Evolutionary conservation across 1,140 invertebrate species (phyloP).

Genomic region (Drosophila pandora): DNA sequence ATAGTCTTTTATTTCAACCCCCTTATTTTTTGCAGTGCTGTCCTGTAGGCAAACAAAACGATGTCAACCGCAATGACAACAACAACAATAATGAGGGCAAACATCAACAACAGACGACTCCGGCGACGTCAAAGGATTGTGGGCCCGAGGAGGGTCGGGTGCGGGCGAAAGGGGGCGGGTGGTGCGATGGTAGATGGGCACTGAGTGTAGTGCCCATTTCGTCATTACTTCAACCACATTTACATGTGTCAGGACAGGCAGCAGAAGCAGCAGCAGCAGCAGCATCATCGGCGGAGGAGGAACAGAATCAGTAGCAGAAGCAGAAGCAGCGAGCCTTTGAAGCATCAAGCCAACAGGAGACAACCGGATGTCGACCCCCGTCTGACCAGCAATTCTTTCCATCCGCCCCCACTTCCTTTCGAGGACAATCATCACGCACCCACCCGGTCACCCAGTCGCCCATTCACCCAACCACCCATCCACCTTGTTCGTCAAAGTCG

Average conservation of each 20-base stretch:
- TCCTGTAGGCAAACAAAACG: constrained; percentile 77
- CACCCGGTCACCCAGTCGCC: not conserved
- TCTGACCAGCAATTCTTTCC: constrained; percentile 54
- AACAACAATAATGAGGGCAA: constrained; percentile 81
- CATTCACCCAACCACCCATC: not conserved
- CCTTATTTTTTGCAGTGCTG: constrained; percentile 27
- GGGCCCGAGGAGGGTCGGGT: constrained; percentile 28
- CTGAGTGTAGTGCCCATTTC: constrained; percentile 78
- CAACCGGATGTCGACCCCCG: constrained; percentile 60
- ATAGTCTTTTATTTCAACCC: not conserved
- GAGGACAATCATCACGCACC: constrained; percentile 1
- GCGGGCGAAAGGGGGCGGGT: constrained; percentile 14
- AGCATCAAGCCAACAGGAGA: constrained; percentile 48
- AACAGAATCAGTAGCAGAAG: constrained; percentile 16
- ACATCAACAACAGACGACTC: constrained; percentile 77
- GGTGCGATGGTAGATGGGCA: constrained; percentile 32
- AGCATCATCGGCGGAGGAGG: not conserved
- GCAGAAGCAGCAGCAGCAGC: constrained; percentile 17
- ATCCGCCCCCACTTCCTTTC: not conserved
- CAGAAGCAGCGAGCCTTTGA: constrained; percentile 62
- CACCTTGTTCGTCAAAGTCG: constrained; percentile 69
- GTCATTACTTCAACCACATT: constrained; percentile 83
- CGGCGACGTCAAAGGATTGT: constrained; percentile 74
- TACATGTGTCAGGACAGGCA: constrained; percentile 75
- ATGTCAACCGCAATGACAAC: constrained; percentile 79